Percentiles rank a stretch among this genome's conserved stretches.
Evolutionary conservation across 2,888 invertebrate species (phyloP).

Genomic region (Apocheima hispidaria): DNA sequence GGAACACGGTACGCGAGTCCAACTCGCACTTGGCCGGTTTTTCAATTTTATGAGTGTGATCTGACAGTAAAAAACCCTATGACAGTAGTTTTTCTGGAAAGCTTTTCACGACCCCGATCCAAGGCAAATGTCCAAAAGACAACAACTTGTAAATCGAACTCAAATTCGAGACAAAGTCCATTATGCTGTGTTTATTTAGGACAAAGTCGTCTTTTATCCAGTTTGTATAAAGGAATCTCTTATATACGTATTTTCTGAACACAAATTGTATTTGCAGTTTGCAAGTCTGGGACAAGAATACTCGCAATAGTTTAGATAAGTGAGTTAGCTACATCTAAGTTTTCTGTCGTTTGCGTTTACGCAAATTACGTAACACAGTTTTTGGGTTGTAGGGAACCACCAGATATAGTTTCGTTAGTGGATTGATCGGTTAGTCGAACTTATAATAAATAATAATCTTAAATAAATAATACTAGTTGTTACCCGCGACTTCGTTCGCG

Average conservation of each 20-base stretch:
- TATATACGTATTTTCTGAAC: conserved; percentile 31
- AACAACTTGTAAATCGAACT: conserved; percentile 29
- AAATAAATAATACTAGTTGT: too few species aligned
- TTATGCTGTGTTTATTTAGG: conserved; percentile 45
- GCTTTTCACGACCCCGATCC: conserved; percentile 38
- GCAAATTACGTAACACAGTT: background rate
- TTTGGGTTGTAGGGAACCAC: background rate
- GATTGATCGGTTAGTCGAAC: too few species aligned
- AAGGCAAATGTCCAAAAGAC: conserved; percentile 35
- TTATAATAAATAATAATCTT: too few species aligned
- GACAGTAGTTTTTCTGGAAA: background rate
- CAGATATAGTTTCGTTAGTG: too few species aligned
- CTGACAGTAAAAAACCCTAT: background rate
- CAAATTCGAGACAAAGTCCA: conserved; percentile 38
- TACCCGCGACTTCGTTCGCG: too few species aligned
- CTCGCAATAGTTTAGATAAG: background rate
- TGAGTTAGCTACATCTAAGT: background rate
- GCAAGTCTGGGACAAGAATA: conserved; percentile 9
- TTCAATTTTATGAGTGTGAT: too few species aligned
- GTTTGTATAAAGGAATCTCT: conserved; percentile 25
- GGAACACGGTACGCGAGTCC: too few species aligned
- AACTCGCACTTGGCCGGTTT: too few species aligned
- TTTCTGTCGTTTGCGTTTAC: background rate
- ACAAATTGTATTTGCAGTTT: conserved; percentile 19
- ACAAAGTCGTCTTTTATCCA: conserved; percentile 31